phyloP scores from a whole-genome alignment of 2,888 invertebrate species.

The Bugulina stolonifera region DNA sequence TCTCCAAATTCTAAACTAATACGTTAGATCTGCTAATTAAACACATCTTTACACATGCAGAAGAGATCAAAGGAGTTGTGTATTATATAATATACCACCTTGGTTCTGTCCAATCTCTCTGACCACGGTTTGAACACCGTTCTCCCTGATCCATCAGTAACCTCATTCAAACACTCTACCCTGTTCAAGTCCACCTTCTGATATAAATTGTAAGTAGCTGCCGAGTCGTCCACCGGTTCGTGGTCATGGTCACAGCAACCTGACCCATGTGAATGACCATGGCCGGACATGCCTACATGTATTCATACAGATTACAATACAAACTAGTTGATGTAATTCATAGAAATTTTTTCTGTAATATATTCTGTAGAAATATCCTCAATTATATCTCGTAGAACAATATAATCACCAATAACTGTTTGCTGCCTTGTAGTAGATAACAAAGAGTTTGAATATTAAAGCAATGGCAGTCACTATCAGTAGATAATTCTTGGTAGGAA shows the following conservation, averaged over 20 bases:
- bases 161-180: constrained; percentile 85
- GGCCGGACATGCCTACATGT: constrained; percentile 34
- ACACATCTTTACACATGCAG: no score
- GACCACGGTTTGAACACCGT: constrained; percentile 88
- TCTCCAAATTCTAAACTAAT: not conserved
- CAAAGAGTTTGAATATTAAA: no score
- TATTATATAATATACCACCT: no score
- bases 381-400: no score
- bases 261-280: constrained; percentile 40
- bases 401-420: no score
- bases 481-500: no score
- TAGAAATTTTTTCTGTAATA: no score
- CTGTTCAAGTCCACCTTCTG: constrained; percentile 81
- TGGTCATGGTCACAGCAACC: constrained; percentile 33
- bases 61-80: not conserved
- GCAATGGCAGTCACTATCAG: no score
- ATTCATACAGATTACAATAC: no score
- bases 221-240: constrained; percentile 59
- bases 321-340: no score
- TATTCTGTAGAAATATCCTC: no score
- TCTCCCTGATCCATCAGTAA: constrained; percentile 76
- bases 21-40: not conserved
- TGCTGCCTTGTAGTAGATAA: no score
- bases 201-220: constrained; percentile 75
- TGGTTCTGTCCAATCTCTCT: constrained; percentile 67